Evolutionary conservation across 2,888 invertebrate genomes (phyloP).

Genomic region (Epirrhoe alternata): DNA sequence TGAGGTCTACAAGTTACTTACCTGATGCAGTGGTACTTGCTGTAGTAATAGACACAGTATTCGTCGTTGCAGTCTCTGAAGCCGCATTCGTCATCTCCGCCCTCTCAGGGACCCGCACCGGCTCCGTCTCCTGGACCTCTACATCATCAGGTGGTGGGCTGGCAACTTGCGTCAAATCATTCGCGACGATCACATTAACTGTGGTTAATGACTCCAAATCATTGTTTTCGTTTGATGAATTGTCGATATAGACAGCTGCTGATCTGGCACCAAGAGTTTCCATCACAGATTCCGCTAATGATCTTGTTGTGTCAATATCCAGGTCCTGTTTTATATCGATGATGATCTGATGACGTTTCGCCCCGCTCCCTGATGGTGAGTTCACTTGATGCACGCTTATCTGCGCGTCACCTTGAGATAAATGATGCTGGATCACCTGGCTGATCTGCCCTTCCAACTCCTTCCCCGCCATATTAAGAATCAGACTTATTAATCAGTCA

Average conservation of each 20-base stretch:
- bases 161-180: constrained; percentile 65
- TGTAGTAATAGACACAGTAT: constrained; percentile 62
- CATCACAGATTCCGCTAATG: constrained; percentile 82
- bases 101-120: constrained; percentile 70
- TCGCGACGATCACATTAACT: constrained; percentile 80
- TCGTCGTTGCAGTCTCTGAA: constrained; percentile 55
- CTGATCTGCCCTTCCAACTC: constrained; percentile 72
- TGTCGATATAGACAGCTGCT: constrained; percentile 80
- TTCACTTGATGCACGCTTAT: constrained; percentile 80
- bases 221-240: constrained; percentile 64
- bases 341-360: constrained; percentile 80
- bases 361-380: constrained; percentile 70
- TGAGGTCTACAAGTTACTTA: constrained; percentile 37
- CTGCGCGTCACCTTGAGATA: constrained; percentile 75
- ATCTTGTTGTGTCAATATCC: constrained; percentile 79
- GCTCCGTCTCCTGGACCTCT: constrained; percentile 57
- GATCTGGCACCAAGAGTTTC: constrained; percentile 79
- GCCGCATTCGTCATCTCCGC: constrained; percentile 70
- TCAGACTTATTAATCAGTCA: constrained; percentile 52
- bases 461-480: constrained; percentile 68
- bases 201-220: constrained; percentile 79
- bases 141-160: constrained; percentile 65
- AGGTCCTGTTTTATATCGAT: constrained; percentile 82
- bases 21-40: constrained; percentile 79
- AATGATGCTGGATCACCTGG: constrained; percentile 77